Evolutionary conservation across 2,888 invertebrate genomes (phyloP), one percentile per base, ranked within the genome.

Genomic region (Lochmaea capreae): DNA sequence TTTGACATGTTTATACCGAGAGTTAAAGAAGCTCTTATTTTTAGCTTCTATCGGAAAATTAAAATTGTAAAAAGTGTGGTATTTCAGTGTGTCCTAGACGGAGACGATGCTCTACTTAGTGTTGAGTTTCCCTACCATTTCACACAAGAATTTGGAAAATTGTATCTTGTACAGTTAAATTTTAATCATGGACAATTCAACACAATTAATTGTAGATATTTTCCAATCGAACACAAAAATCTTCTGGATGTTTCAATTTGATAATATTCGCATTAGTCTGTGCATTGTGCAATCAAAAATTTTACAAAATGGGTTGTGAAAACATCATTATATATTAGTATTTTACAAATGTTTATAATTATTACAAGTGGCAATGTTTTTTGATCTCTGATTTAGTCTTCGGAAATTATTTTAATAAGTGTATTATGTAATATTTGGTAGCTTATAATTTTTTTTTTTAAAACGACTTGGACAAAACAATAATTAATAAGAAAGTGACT

Each of bases 281-380:
- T 75, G 79, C 78, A 76, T 78, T 76, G 81, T 81, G 81, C 81
- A 81, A 81, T 81, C 77, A 71, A 72, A 73, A 71, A 75, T 75
- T 33, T 33, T 8, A 5, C 76, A 74, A 74, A 67, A 67, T 65
- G 59, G 46, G 74, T 72, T 63, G 72, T 73, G 73, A 73, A 72
- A 73, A 71, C 73, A 72, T 73, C 69, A 72, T 74, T 46, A 54
- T 54, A 52, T 58, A 54, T 54, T 18, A 70, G 57, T 75, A 63
- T 68, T 76, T 74, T 73, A 71, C 61, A 72, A 75, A 77, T 73
- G 65, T 72, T 72, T 70, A 70, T 65, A 46, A 72, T 61, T 61
- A 77, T 81, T 83, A 84, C 83, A 85, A 83, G 86, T 86, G 86
- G 86, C 86, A 86, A 86, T 86, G 85, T 82, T 84, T 83, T 84